Conservation (phyloP, 2,888 invertebrate genomes). For the Lysandra coridon region DNA sequence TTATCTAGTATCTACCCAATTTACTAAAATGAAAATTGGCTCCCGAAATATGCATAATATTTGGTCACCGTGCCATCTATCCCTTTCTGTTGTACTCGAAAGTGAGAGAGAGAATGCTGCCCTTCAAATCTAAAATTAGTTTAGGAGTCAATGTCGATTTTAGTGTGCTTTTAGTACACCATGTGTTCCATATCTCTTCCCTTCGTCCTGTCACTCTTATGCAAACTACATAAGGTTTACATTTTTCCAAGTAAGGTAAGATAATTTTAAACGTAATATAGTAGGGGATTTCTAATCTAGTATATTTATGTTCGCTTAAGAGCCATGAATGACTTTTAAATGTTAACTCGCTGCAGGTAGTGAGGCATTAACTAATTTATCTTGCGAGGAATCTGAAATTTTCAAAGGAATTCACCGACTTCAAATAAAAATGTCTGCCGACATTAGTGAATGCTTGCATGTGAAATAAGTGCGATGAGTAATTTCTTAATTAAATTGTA, state of each 20-base stretch:
- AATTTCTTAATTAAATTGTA: neutral
- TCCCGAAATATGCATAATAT: slow-evolving; percentile 20
- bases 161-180: slow-evolving; percentile 27
- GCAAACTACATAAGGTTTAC: neutral
- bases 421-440: neutral
- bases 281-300: slow-evolving; percentile 26
- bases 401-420: neutral
- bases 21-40: neutral
- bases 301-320: slow-evolving; percentile 23
- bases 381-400: neutral
- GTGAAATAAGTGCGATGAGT: neutral
- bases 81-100: neutral
- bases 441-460: neutral
- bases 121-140: slow-evolving; percentile 28
- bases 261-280: neutral
- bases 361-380: slow-evolving; percentile 13
- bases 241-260: neutral
- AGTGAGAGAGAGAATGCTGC: slow-evolving; percentile 1
- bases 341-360: slow-evolving; percentile 17
- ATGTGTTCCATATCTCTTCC: slow-evolving; percentile 20
- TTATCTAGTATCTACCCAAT: neutral
- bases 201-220: neutral
- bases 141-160: slow-evolving; percentile 29
- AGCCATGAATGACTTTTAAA: slow-evolving; percentile 13
- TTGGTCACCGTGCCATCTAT: slow-evolving; percentile 3